Conservation (phyloP, 1,140 invertebrate species). For the Neomicropteryx cornuta region DNA sequence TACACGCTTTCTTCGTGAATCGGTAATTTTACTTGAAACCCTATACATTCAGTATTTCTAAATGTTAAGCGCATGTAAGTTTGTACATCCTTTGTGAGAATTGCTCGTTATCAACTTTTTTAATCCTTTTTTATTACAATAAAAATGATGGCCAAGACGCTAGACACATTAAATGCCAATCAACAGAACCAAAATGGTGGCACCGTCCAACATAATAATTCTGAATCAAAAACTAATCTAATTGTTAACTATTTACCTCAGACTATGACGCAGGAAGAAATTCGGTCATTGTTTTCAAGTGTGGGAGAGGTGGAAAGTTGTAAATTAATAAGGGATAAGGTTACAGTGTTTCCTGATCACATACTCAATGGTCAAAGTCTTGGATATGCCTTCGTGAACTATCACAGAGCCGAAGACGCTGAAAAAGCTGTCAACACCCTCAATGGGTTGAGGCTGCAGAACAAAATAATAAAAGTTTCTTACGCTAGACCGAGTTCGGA, state of each 20-base stretch:
- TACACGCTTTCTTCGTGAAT: conserved; percentile 13
- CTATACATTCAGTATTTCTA: conserved; percentile 12
- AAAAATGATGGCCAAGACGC: conserved; percentile 38
- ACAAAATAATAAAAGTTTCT: conserved; percentile 88
- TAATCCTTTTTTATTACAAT: conserved; percentile 10
- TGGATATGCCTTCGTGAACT: conserved; percentile 86
- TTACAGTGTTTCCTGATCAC: conserved; percentile 53
- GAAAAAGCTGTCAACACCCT: conserved; percentile 77
- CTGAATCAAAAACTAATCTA: conserved; percentile 63
- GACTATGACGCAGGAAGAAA: conserved; percentile 87
- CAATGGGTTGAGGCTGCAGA: conserved; percentile 75
- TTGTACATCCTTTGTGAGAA: too few species aligned
- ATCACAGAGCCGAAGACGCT: conserved; percentile 70
- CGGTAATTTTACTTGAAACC: conserved; percentile 13
- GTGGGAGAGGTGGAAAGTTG: conserved; percentile 86
- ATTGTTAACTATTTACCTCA: conserved; percentile 89
- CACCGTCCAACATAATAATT: conserved; percentile 43
- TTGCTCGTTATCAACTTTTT: conserved; percentile 11
- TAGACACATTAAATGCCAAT: conserved; percentile 38
- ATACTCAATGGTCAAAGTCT: conserved; percentile 66
- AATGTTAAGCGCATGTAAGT: too few species aligned
- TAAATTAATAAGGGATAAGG: conserved; percentile 83
- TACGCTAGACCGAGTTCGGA: conserved; percentile 81
- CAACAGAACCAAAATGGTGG: conserved; percentile 45
- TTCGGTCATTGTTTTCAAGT: conserved; percentile 71